phyloP scores from a whole-genome alignment of 2,113 vertebrate species.

The Macaca fascicularis region T2T-MFA8v1.1 NC_088376.1:180599001-180599500 shows the following conservation, averaged over 20 bases:
- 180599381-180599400: constrained; percentile 46
- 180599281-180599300: background rate
- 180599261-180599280: background rate
- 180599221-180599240: background rate
- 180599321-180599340: background rate
- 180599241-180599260: background rate
- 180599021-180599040: background rate
- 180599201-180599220: background rate
- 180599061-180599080: constrained; percentile 24
- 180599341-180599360: constrained; percentile 26
- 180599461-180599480: constrained; percentile 57
- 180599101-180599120: constrained; percentile 5
- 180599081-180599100: background rate
- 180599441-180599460: constrained; percentile 46
- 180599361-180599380: constrained; percentile 28
- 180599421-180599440: constrained; percentile 50
- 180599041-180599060: background rate
- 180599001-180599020: background rate
- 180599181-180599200: background rate
- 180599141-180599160: background rate
- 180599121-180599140: constrained; percentile 9
- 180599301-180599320: background rate
- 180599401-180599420: background rate
- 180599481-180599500: constrained; percentile 29
- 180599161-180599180: background rate